phyloP scores from a whole-genome alignment of 1,140 invertebrate genomes.

The Drosophila burlai region DNA sequence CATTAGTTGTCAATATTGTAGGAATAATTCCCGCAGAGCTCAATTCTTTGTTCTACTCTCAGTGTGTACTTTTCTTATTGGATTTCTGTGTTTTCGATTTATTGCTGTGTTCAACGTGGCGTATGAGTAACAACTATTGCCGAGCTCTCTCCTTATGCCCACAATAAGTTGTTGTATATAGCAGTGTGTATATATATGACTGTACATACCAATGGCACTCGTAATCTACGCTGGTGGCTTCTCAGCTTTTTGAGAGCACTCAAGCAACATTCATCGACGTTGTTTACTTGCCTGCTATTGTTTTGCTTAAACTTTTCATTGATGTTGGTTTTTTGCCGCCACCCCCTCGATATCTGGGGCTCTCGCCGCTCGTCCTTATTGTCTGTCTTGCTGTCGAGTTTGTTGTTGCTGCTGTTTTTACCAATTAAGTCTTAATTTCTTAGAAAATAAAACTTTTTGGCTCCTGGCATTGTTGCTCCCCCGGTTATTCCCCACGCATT shows the following conservation, averaged over 20 bases:
- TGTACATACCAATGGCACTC: conserved; percentile 25
- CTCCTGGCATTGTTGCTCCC: conserved; percentile 66
- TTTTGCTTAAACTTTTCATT: conserved; percentile 83
- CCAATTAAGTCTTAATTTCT: conserved; percentile 84
- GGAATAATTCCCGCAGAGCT: background rate
- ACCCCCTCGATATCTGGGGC: conserved; percentile 46
- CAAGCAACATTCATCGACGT: conserved; percentile 77
- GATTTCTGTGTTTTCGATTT: conserved; percentile 50
- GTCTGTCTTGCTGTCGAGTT: conserved; percentile 25
- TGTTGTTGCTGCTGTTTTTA: conserved; percentile 73
- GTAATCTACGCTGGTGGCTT: conserved; percentile 34
- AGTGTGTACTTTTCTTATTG: conserved; percentile 27
- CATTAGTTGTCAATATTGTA: background rate
- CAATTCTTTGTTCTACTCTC: background rate
- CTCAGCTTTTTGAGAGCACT: conserved; percentile 62
- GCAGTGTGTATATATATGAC: background rate
- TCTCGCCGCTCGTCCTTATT: conserved; percentile 58
- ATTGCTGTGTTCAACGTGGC: conserved; percentile 62
- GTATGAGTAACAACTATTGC: conserved; percentile 71
- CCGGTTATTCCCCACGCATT: background rate
- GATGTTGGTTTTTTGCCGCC: conserved; percentile 73
- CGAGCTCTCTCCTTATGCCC: background rate
- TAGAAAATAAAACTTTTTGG: conserved; percentile 84
- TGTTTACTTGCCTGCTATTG: conserved; percentile 77
- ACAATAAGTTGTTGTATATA: conserved; percentile 6